Percentiles rank a stretch among this genome's conserved stretches.
Evolutionary conservation across 2,113 vertebrate genomes (phyloP).

Genomic region (Heterotilapia buettikoferi): DNA sequence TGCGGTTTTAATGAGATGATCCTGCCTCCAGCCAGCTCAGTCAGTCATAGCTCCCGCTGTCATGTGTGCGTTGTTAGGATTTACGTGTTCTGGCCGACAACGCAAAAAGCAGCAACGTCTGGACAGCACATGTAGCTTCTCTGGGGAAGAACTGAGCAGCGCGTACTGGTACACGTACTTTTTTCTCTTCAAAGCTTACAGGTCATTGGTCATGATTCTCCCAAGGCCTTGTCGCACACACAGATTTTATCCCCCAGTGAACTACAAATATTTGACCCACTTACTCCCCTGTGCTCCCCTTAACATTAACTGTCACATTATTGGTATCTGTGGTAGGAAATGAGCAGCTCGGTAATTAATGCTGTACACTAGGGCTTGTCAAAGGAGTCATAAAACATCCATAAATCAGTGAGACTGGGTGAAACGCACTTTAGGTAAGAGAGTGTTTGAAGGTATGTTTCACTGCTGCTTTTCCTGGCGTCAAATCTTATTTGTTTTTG

Average conservation of each 20-base stretch:
- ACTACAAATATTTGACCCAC: conserved; percentile 12
- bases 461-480: not conserved
- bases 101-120: not conserved
- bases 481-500: not conserved
- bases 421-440: not conserved
- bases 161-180: not conserved
- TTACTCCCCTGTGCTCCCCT: not conserved
- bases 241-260: not conserved
- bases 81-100: not conserved
- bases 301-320: not conserved
- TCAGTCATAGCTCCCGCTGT: not conserved
- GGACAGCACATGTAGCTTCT: conserved; percentile 38
- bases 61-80: conserved; percentile 36
- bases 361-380: not conserved
- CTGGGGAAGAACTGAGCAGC: not conserved
- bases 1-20: conserved; percentile 39
- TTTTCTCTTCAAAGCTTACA: not conserved
- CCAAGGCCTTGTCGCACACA: conserved; percentile 6
- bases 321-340: conserved; percentile 21
- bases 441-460: not conserved
- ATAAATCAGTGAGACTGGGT: conserved; percentile 15
- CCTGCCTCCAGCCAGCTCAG: not conserved
- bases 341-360: conserved; percentile 11
- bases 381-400: not conserved
- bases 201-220: conserved; percentile 47